Evolutionary conservation across 2,113 vertebrate species (phyloP).

Genomic region (Sporophila hypoxantha): DNA sequence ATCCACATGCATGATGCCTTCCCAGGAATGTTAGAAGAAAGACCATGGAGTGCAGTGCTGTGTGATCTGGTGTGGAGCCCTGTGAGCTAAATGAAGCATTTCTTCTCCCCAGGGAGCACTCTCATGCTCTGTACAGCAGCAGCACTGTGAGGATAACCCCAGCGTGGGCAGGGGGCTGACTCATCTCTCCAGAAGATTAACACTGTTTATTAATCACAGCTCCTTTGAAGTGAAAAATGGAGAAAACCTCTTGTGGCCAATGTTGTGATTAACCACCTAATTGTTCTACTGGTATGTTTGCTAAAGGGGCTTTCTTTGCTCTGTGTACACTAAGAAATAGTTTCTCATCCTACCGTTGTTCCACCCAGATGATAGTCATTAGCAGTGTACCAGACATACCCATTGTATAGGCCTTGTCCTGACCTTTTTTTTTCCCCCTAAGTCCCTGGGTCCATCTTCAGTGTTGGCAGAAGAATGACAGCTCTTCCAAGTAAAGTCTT

Average conservation of each 20-base stretch:
- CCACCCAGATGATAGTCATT: constrained; percentile 57
- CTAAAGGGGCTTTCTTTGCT: constrained; percentile 61
- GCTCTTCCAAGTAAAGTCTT: background rate
- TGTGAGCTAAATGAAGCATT: background rate
- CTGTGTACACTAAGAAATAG: constrained; percentile 46
- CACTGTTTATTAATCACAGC: constrained; percentile 52
- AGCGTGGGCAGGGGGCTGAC: constrained; percentile 8
- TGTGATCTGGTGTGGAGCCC: constrained; percentile 10
- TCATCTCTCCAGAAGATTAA: constrained; percentile 53
- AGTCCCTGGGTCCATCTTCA: background rate
- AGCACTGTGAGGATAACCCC: constrained; percentile 40
- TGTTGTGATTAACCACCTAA: constrained; percentile 49
- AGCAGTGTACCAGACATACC: constrained; percentile 23
- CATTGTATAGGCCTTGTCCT: constrained; percentile 20
- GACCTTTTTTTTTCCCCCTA: background rate
- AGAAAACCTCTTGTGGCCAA: constrained; percentile 44
- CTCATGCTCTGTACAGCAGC: constrained; percentile 18
- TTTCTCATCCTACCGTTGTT: constrained; percentile 49
- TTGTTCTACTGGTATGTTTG: constrained; percentile 61
- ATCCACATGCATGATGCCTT: background rate
- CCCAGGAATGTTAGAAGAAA: background rate
- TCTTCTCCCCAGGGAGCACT: background rate
- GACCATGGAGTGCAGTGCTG: background rate
- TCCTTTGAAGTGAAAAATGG: constrained; percentile 55
- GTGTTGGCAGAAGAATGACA: background rate